Evolutionary conservation across 2,888 invertebrate species (phyloP).

Genomic region (Taenaris catops): DNA sequence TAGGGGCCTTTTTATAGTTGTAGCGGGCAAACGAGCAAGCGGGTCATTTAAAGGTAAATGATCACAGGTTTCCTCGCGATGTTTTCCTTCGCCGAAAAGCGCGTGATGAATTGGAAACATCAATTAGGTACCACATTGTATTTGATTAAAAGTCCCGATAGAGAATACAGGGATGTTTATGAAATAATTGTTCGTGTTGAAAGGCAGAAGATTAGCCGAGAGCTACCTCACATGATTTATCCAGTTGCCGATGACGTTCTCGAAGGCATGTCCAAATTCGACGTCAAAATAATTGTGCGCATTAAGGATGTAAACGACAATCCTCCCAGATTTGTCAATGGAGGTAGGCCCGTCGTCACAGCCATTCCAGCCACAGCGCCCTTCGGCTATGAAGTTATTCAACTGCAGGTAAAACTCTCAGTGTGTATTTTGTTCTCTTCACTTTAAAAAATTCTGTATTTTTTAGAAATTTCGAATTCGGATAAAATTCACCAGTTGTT

Average conservation of each 20-base stretch:
- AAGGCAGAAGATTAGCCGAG: constrained; percentile 81
- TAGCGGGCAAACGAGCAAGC: no score
- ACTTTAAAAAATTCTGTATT: neutral
- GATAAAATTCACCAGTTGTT: no score
- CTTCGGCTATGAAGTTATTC: constrained; percentile 90
- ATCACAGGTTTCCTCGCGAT: no score
- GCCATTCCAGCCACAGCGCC: constrained; percentile 90
- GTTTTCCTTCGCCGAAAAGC: no score
- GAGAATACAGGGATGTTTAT: constrained; percentile 85
- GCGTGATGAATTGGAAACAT: no score
- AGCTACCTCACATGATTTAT: constrained; percentile 87
- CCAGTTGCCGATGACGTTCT: constrained; percentile 86
- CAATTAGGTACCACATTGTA: constrained; percentile 78
- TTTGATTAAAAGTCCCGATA: constrained; percentile 86
- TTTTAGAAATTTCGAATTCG: neutral
- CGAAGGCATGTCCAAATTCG: constrained; percentile 85
- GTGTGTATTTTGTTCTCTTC: neutral
- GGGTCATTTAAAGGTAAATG: no score
- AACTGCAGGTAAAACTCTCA: constrained; percentile 78
- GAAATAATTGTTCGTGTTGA: constrained; percentile 75
- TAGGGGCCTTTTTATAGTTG: no score
- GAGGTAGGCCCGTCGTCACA: constrained; percentile 89
- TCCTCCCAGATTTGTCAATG: constrained; percentile 86
- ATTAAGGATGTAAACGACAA: constrained; percentile 92
- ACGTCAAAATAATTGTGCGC: constrained; percentile 88